Percentiles rank a stretch among this genome's conserved stretches.
Conservation (phyloP, 2,797 vertebrate genomes). For the Cercopithecus petaurista region DNA sequence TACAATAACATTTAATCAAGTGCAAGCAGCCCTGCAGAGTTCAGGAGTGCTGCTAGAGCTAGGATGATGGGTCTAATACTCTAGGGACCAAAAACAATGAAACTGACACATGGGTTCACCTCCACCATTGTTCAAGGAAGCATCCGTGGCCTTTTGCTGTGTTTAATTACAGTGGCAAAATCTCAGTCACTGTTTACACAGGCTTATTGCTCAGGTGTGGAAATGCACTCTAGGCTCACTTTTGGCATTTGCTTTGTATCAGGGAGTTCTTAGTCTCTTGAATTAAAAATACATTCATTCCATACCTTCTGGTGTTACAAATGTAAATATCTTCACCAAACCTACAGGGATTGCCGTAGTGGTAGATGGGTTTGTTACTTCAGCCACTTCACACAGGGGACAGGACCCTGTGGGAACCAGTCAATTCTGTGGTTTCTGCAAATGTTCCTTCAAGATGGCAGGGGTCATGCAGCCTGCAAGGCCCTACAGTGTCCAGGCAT, state of each 20-base stretch:
- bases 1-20: slow-evolving; percentile 67
- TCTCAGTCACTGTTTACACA: slow-evolving; percentile 45
- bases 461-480: neutral
- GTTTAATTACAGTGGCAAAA: slow-evolving; percentile 56
- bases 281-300: slow-evolving; percentile 38
- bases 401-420: neutral
- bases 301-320: slow-evolving; percentile 3
- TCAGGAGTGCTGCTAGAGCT: slow-evolving; percentile 15
- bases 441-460: neutral
- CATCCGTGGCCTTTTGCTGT: slow-evolving; percentile 44
- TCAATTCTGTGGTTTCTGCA: neutral
- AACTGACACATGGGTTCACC: neutral
- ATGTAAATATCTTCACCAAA: slow-evolving; percentile 27
- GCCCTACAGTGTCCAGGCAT: neutral
- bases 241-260: neutral
- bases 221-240: neutral
- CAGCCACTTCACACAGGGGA: neutral
- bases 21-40: slow-evolving; percentile 52
- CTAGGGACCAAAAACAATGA: slow-evolving; percentile 20
- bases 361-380: neutral
- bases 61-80: neutral
- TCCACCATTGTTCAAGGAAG: neutral
- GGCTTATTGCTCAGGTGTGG: slow-evolving; percentile 44
- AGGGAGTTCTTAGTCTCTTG: neutral
- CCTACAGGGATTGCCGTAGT: too few species aligned